phyloP scores from a whole-genome alignment of 92 coral and sea anemone genomes.

The Pocillopora grandis region DNA sequence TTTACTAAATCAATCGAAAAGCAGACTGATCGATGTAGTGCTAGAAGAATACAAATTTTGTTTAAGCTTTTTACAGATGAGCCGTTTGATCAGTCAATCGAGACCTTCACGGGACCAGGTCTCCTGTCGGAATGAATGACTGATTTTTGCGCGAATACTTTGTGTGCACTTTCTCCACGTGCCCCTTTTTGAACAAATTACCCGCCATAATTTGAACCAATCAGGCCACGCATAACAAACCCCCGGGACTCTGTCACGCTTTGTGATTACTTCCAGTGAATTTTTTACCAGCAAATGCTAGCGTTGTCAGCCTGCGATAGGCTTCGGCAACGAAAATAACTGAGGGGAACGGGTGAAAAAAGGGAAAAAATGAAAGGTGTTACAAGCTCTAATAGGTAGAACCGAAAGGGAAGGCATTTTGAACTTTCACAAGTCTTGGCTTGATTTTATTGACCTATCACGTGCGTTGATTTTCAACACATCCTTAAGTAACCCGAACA shows the following conservation, averaged over 20 bases:
- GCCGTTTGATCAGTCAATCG: no score
- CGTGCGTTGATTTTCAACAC: no score
- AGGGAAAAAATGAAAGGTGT: no score
- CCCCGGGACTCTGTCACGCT: conserved; percentile 32
- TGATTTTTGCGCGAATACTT: conserved; percentile 41
- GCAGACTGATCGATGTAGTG: conserved; percentile 14
- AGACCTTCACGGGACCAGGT: conserved; percentile 46
- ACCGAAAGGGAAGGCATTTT: neutral
- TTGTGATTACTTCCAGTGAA: neutral
- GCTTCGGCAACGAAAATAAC: neutral
- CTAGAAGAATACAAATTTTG: neutral
- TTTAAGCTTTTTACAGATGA: neutral
- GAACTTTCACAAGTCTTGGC: neutral
- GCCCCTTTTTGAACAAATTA: conserved; percentile 62
- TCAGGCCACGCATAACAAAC: conserved; percentile 27
- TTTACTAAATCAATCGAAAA: conserved; percentile 20
- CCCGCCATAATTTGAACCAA: conserved; percentile 59
- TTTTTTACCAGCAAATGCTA: neutral
- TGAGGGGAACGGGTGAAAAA: neutral
- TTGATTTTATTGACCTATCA: neutral
- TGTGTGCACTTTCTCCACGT: conserved; percentile 40
- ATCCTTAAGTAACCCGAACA: no score
- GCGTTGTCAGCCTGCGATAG: neutral
- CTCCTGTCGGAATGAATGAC: conserved; percentile 58
- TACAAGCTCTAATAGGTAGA: neutral